Evolutionary conservation across 2,888 invertebrate genomes (phyloP).

Genomic region (Heliconius hortense): DNA sequence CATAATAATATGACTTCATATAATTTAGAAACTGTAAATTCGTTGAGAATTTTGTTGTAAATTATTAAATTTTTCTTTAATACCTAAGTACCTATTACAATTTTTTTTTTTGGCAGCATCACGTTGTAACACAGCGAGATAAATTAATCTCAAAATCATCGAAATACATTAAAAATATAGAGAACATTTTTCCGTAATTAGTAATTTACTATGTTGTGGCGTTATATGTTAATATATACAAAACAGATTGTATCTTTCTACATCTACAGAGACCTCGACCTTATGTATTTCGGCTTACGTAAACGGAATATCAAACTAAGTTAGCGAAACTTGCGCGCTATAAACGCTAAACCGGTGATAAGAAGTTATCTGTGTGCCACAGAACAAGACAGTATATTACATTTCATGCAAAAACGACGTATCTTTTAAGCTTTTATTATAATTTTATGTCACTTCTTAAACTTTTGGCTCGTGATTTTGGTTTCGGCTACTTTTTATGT

Average conservation of each 20-base stretch:
- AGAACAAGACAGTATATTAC: conserved; percentile 40
- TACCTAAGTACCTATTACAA: too few species aligned
- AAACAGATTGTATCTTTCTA: conserved; percentile 32
- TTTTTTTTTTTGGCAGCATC: too few species aligned
- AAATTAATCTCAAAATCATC: too few species aligned
- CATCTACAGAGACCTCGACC: conserved; percentile 43
- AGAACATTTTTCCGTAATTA: too few species aligned
- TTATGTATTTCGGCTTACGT: conserved; percentile 47
- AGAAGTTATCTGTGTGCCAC: conserved; percentile 45
- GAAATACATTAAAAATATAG: too few species aligned
- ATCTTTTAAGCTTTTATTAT: conserved; percentile 38
- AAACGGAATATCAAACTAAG: conserved; percentile 47
- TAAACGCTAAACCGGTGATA: conserved; percentile 47
- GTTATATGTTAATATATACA: not conserved
- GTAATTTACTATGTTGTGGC: too few species aligned
- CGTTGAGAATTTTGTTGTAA: not conserved
- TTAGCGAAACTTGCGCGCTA: conserved; percentile 45
- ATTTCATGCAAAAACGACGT: conserved; percentile 34
- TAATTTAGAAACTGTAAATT: too few species aligned
- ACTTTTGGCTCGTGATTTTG: conserved; percentile 6
- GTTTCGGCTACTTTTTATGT: not conserved
- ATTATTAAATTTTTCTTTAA: too few species aligned
- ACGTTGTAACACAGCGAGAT: too few species aligned
- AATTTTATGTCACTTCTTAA: conserved; percentile 35
- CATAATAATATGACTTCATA: too few species aligned